Percentiles rank a stretch among this genome's conserved stretches.
Evolutionary conservation across 2,797 vertebrate genomes (phyloP).

Genomic region (Pangasius larnaudii): DNA sequence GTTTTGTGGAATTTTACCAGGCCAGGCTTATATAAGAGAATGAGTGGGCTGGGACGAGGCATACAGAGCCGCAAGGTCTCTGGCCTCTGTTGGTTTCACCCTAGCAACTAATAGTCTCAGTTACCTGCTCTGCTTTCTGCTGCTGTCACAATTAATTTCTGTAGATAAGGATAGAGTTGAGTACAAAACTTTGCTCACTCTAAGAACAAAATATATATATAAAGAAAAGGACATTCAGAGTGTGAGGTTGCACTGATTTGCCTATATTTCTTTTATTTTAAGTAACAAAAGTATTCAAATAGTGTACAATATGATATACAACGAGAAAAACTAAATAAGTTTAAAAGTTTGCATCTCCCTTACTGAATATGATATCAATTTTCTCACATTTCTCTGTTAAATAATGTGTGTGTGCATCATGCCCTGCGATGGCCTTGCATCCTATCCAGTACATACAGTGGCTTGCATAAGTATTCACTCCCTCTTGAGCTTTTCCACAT

Average conservation of each 20-base stretch:
- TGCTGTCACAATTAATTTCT: neutral
- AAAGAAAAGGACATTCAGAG: neutral
- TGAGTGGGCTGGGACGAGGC: constrained; percentile 48
- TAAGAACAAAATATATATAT: neutral
- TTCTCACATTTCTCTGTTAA: neutral
- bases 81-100: neutral
- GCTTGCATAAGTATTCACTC: neutral
- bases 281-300: neutral
- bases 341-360: neutral
- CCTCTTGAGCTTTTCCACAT: neutral
- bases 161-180: neutral
- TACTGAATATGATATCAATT: neutral
- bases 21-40: constrained; percentile 69
- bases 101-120: constrained; percentile 6
- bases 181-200: neutral
- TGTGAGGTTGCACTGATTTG: neutral
- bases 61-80: constrained; percentile 21
- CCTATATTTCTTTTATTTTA: neutral
- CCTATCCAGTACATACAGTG: neutral
- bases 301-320: neutral
- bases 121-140: constrained; percentile 9
- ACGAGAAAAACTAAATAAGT: neutral
- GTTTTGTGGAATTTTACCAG: constrained; percentile 70
- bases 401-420: neutral
- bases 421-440: neutral